Base-by-base conservation (phyloP, 1,140 invertebrate species). In the Drosophila sucinea region DNA sequence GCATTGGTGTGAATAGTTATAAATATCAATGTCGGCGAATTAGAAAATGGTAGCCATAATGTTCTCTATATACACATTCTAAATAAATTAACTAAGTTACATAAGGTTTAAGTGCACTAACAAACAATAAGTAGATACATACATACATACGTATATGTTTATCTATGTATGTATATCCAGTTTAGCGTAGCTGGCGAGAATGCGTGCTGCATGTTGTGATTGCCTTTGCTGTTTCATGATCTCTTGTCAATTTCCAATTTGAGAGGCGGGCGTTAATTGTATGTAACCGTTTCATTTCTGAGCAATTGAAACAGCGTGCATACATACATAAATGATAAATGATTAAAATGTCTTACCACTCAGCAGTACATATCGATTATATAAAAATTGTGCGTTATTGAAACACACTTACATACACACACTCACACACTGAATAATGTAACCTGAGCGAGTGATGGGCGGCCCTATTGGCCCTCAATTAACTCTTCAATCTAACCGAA, bases 351-450 rank as follows among this genome's bases (percentile, higher is more conserved):
- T 77, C 72, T 78, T 82, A 74, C 60, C 82, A 78, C 65, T 77
- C 87, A 85, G 83, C 63, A 40, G 68, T 73, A 85, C 83, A 85
- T 85, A 85, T 85, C 82, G 83, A 86, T 54, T 87, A 75, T 85
- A 81, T 78, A 86, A 41, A 69, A 62, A 41, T 70, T 60, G 76
- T 74, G 67, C 8, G 8, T 63, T 54, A 68, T 51, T 62, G 23
- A 58, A 54, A 54, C 25, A 58, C 2, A 38, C 35, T 11, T 11
- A 38, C 4, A 38, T 10, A 11, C 44, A 47, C 4, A 25, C 44
- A 47, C 44, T 27, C 44, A 51, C 23, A 51, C 23, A 51, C 23
- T 51, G 44, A 51, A 51, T 51, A 51, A 51, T 27, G 44, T 51
- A 51, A 51, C 44, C 44, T 27, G 44, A 51, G 4, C 44, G 44